phyloP scores from a whole-genome alignment of 2,113 vertebrate genomes.

The Lepus timidus region DNA sequence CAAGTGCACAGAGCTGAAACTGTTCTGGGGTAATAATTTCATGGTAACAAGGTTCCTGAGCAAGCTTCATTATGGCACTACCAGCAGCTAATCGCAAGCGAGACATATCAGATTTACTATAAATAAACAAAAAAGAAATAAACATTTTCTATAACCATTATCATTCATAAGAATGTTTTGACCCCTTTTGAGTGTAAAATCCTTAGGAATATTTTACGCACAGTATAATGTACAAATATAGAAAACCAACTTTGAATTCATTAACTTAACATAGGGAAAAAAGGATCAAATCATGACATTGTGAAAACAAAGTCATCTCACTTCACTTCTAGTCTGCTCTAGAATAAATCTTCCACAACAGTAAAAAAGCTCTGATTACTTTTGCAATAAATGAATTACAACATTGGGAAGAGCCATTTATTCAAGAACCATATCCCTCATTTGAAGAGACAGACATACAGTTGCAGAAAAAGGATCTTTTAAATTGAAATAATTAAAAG shows the following conservation, averaged over 20 bases:
- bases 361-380: neutral
- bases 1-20: slow-evolving; percentile 98
- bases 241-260: slow-evolving; percentile 19
- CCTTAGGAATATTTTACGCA: neutral
- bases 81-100: slow-evolving; percentile 98
- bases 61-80: slow-evolving; percentile 99
- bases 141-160: slow-evolving; percentile 79
- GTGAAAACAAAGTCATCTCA: neutral
- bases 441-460: neutral
- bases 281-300: neutral
- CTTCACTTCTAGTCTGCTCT: slow-evolving; percentile 12
- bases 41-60: slow-evolving; percentile 99
- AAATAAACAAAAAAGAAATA: slow-evolving; percentile 80
- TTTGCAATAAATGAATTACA: neutral
- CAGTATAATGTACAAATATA: slow-evolving; percentile 7
- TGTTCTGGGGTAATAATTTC: slow-evolving; percentile 99
- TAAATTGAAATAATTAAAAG: neutral
- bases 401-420: neutral
- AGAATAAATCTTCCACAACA: neutral
- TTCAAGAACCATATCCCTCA: neutral
- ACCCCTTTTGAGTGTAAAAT: slow-evolving; percentile 49
- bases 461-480: neutral
- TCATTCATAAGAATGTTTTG: slow-evolving; percentile 57
- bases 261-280: neutral
- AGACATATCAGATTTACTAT: slow-evolving; percentile 99